Percentiles rank a stretch among this genome's conserved stretches.
Evolutionary conservation across 2,797 vertebrate species (phyloP).

Genomic region (Mus minutoides): DNA sequence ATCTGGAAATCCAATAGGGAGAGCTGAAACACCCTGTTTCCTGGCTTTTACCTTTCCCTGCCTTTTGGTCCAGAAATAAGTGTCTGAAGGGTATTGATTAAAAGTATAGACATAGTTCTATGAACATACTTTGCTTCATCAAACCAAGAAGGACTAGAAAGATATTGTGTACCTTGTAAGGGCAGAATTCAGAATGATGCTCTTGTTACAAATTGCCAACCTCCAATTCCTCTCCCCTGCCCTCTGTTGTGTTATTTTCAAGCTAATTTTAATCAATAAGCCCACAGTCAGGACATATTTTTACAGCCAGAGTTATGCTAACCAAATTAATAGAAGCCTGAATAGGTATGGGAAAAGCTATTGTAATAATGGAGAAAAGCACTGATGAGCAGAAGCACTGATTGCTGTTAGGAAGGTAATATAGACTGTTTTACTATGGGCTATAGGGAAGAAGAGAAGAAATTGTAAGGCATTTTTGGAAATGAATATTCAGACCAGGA

Average conservation of each 20-base stretch:
- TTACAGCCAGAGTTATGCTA: background rate
- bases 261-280: background rate
- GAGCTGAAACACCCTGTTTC: background rate
- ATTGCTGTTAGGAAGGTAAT: background rate
- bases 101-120: slow-evolving; percentile 49
- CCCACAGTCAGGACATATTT: background rate
- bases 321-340: background rate
- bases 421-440: background rate
- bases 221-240: background rate
- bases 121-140: slow-evolving; percentile 65
- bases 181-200: slow-evolving; percentile 46
- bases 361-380: background rate
- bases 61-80: slow-evolving; percentile 49
- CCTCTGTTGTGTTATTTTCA: background rate
- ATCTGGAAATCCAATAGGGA: slow-evolving; percentile 66
- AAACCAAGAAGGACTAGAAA: slow-evolving; percentile 20
- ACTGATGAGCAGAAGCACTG: background rate
- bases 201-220: background rate
- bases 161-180: background rate
- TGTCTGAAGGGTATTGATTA: slow-evolving; percentile 45
- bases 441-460: background rate
- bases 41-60: background rate
- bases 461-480: background rate
- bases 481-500: background rate
- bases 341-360: background rate